phyloP scores from a whole-genome alignment of 1,140 invertebrate species.

The Bombus superbus region DNA sequence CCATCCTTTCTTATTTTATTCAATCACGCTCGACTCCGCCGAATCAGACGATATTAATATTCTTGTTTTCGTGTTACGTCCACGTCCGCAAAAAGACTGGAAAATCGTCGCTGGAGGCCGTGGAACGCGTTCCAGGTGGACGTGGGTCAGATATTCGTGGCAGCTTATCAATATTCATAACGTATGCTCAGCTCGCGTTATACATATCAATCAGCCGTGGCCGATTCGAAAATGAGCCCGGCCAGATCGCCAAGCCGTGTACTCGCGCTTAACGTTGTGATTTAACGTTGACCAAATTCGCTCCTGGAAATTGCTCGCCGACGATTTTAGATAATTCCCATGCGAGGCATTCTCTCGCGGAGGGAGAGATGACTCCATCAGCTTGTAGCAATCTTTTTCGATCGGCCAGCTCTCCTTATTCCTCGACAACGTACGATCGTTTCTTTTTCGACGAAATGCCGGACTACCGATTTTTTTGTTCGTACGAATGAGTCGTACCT shows the following conservation, averaged over 20 bases:
- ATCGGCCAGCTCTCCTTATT: not conserved
- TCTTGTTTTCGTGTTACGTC: not conserved
- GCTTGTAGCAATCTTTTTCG: conserved; percentile 12
- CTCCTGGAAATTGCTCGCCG: conserved; percentile 17
- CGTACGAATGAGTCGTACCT: not conserved
- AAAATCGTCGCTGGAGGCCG: conserved; percentile 8
- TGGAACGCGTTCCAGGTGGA: conserved; percentile 34
- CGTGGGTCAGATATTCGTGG: conserved; percentile 50
- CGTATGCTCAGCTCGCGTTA: conserved; percentile 22
- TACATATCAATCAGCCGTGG: conserved; percentile 54
- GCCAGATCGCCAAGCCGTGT: conserved; percentile 22
- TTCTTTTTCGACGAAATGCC: not conserved
- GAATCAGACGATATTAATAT: not conserved
- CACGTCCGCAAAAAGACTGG: not conserved
- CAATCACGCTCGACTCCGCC: not conserved
- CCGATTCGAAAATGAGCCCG: conserved; percentile 54
- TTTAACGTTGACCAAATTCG: conserved; percentile 36
- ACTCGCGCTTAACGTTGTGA: not conserved
- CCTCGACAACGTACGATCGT: not conserved
- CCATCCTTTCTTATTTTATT: not conserved
- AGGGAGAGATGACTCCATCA: conserved; percentile 6
- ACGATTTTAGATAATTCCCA: conserved; percentile 31
- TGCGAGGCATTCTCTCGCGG: not conserved
- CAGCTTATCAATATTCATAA: conserved; percentile 66
- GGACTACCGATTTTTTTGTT: not conserved